Base-by-base conservation (phyloP, 2,797 vertebrate species). In the Argyrosomus regius region DNA sequence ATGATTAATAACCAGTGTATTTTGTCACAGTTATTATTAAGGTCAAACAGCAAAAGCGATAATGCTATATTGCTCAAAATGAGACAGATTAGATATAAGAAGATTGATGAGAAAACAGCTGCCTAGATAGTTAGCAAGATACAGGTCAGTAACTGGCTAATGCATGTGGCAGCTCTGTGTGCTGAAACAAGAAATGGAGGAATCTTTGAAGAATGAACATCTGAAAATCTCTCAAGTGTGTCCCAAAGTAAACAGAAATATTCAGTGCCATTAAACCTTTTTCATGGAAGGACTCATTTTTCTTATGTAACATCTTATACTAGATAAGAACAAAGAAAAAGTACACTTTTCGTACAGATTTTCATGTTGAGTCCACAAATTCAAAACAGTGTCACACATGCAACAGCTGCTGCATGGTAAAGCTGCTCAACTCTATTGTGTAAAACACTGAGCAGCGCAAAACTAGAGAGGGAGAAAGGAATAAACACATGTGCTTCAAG, bases 401-500 rank as follows among this genome's bases (percentile, higher is more conserved):
- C 26, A 80, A 46, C 46, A 62, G 60, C 20, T 5, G 53, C 35
- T 65, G 0, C 48, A 48, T 18, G 20, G 5, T 48, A 1, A 59
- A 3, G 31, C n/a, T 18, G 22, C 45, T 71, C 22, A 12, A 12
- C 14, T 62, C 11, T 60, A 12, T 54, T 24, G 45, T 62, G 56
- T 73, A 52, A 69, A 75, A 83, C 45, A 60, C 31, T n/a, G n/a
- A 24, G 7, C 8, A 46, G n/a, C 43, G 63, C 20, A 54, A 59
- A 64, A 58, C 7, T 8, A 39, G n/a, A 54, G 45, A 26, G 14
- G n/a, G 18, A 22, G 26, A n/a, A 62, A 56, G 13, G 35, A 75
- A 74, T 46, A 75, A 76, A 78, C 78, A 62, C 13, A 39, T 26
- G 20, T 13, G 58, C 31, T 68, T 78, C 48, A 80, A 73, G 67